phyloP scores from a whole-genome alignment of 2,888 invertebrate genomes.

The Drosophila monieri region DNA sequence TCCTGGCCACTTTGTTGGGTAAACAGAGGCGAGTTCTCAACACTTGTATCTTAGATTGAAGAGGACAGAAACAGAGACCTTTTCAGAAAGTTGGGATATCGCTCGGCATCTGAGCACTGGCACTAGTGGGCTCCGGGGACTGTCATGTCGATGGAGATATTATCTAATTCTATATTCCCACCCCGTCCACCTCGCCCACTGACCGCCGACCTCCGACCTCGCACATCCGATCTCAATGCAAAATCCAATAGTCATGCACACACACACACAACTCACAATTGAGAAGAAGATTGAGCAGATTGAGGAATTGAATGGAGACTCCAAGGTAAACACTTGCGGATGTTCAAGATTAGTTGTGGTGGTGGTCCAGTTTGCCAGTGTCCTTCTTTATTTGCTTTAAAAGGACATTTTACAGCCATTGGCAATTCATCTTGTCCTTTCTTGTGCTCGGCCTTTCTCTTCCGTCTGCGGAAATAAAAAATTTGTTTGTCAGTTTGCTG shows the following conservation, averaged over 20 bases:
- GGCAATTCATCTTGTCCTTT: constrained; percentile 67
- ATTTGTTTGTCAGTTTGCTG: constrained; percentile 68
- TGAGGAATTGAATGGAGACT: constrained; percentile 53
- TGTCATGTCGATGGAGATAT: constrained; percentile 44
- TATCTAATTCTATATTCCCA: constrained; percentile 54
- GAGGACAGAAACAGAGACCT: constrained; percentile 30
- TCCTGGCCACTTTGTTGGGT: constrained; percentile 48
- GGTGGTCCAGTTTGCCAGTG: constrained; percentile 58
- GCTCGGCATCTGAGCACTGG: constrained; percentile 17
- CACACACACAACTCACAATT: constrained; percentile 73
- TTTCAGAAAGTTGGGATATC: constrained; percentile 22
- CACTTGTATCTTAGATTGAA: constrained; percentile 37
- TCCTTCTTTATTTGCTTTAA: constrained; percentile 67
- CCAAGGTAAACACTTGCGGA: constrained; percentile 77
- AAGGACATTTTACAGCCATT: constrained; percentile 68
- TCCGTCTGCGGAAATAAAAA: constrained; percentile 59
- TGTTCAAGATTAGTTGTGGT: constrained; percentile 70
- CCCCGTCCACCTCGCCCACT: constrained; percentile 1
- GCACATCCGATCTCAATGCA: constrained; percentile 49
- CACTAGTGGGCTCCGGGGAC: constrained; percentile 8
- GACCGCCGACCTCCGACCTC: constrained; percentile 26
- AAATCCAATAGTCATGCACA: constrained; percentile 76
- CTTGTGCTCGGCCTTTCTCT: constrained; percentile 23
- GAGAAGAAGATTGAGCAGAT: constrained; percentile 60
- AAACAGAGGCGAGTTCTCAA: constrained; percentile 52